A percentile compares a stretch with the other conserved stretches of the same genome.
phyloP scores from a whole-genome alignment of 2,113 vertebrate genomes.

The Mungos mungo region DNA sequence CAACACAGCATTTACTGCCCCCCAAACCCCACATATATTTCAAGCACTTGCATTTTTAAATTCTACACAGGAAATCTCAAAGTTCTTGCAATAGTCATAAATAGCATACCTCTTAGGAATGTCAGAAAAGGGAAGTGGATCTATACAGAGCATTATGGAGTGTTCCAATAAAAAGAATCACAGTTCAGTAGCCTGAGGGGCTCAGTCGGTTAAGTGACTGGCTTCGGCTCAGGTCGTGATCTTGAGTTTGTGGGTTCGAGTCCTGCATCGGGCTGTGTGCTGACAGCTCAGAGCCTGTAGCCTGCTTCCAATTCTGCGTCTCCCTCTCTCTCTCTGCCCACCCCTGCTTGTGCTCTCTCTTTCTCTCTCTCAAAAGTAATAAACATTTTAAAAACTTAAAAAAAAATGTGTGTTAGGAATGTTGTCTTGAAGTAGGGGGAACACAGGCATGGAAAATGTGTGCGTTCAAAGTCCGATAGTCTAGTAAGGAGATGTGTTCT shows the following conservation, averaged over 20 bases:
- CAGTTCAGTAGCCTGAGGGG: neutral
- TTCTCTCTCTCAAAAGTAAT: neutral
- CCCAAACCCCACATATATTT: neutral
- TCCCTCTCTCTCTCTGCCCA: neutral
- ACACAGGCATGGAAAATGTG: neutral
- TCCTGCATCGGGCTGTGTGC: rapidly evolving
- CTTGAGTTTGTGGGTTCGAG: no score
- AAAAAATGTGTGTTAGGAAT: neutral
- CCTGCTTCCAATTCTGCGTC: neutral
- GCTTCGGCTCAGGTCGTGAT: neutral
- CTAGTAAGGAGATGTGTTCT: rapidly evolving
- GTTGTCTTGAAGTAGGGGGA: rapidly evolving
- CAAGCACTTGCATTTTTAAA: neutral
- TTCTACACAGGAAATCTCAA: no score
- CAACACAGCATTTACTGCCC: neutral
- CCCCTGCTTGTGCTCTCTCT: neutral
- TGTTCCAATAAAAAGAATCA: neutral
- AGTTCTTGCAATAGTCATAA: neutral
- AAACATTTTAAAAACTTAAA: neutral
- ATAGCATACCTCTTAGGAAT: rapidly evolving
- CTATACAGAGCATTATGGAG: rapidly evolving
- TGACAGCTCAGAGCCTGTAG: neutral
- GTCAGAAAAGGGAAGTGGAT: neutral
- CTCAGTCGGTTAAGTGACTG: neutral
- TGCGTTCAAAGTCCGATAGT: no score